Evolutionary conservation across 1,140 invertebrate species (phyloP).

Genomic region (Drosophila nebulosa): DNA sequence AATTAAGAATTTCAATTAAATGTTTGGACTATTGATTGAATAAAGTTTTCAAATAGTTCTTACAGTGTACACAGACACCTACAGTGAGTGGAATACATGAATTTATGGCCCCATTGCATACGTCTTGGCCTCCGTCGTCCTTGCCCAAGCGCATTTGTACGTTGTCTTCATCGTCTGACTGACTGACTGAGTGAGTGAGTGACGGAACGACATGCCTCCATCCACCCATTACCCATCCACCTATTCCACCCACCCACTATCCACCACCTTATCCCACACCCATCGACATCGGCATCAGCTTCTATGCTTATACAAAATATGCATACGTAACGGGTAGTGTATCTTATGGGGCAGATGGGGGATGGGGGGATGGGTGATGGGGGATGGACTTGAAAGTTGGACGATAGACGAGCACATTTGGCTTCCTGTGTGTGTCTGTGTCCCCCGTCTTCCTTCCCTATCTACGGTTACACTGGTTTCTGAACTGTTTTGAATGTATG

Average conservation of each 20-base stretch:
- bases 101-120: slow-evolving; percentile 32
- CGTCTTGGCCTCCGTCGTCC: slow-evolving; percentile 65
- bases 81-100: slow-evolving; percentile 6
- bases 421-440: slow-evolving; percentile 60
- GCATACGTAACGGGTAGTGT: slow-evolving; percentile 71
- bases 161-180: slow-evolving; percentile 28
- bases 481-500: slow-evolving; percentile 76
- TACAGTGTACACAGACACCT: slow-evolving; percentile 2
- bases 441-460: not conserved
- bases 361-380: slow-evolving; percentile 1
- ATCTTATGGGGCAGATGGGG: not conserved
- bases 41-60: not conserved
- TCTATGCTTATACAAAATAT: slow-evolving; percentile 46
- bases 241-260: not conserved
- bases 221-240: not conserved
- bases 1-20: too few species aligned
- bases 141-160: slow-evolving; percentile 77
- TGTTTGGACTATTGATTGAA: too few species aligned
- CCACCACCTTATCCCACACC: not conserved
- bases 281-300: too few species aligned
- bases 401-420: slow-evolving; percentile 69
- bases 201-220: slow-evolving; percentile 15
- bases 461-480: slow-evolving; percentile 20
- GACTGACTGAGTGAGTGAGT: slow-evolving; percentile 47
- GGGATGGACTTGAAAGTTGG: slow-evolving; percentile 50